Base-by-base conservation (phyloP, 2,888 invertebrate species). In the Ctenicera cuprea region DNA sequence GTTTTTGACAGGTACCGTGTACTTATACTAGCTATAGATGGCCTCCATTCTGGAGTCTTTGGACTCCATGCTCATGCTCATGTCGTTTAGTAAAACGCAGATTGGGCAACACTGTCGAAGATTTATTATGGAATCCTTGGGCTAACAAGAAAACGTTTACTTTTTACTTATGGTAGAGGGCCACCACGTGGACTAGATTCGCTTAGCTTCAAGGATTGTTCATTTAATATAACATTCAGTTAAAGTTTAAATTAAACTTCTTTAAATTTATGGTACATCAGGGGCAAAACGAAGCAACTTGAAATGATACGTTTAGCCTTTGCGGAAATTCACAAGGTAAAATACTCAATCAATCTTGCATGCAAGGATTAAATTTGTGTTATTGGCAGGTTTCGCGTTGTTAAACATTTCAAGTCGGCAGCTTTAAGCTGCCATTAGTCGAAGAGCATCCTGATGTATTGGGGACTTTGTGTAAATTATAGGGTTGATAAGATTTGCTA, bases 81-180 rank as follows among this genome's bases (percentile, higher is more conserved):
- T 11, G n/a, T 18, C 50, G 20, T n/a, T 11, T 16, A 48, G 20
- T 65, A 18, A 12, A 33, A 8, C 50, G 65, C 12, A 50, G 37
- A 37, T 12, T 65, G 65, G 65, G 65, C 12, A 37, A 65, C 14
- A 65, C 65, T 14, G 65, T 65, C 0, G 65, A 50, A 16, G 65
- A 65, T 38, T 7, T 65, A 5, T 20, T 65, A 33, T 65, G 65
- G 65, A 37, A 65, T 16, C 65, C 65, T 3, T 43, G 14, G 12
- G 26, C 16, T 16, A 26, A 26, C 57, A 20, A 62, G 18, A 62
- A 16, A 43, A 20, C 20, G 3, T 33, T 26, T 16, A 62, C 62
- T 12, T 20, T 50, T 52, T 65, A 65, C 18, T 22, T 65, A 18
- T 65, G 45, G 37, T 65, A 65, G 30, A 50, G n/a, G n/a, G 14